A percentile compares a stretch with the other conserved stretches of the same genome.
Evolutionary conservation across 2,113 vertebrate species (phyloP).

Genomic region (Petaurus breviceps): DNA sequence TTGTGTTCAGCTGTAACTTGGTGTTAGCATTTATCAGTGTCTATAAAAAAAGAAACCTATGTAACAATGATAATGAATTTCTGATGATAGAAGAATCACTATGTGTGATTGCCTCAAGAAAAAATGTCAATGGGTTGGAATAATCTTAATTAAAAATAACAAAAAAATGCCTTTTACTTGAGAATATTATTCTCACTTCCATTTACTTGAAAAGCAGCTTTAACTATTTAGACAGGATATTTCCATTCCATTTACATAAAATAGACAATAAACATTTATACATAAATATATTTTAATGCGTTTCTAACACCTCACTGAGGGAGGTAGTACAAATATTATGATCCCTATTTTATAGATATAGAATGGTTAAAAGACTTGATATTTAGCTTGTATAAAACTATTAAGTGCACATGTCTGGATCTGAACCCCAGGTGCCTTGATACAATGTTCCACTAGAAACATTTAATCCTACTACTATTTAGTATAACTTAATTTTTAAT

Average conservation of each 20-base stretch:
- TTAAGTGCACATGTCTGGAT: background rate
- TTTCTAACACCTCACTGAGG: background rate
- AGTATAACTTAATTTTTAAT: constrained; percentile 34
- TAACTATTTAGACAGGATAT: background rate
- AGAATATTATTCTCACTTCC: background rate
- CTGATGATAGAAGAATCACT: constrained; percentile 26
- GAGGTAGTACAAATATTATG: background rate
- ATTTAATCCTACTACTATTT: background rate
- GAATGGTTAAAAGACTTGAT: background rate
- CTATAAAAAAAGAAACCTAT: background rate
- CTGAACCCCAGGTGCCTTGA: background rate
- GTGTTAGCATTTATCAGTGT: background rate
- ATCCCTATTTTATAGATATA: background rate
- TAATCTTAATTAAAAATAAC: constrained; percentile 18
- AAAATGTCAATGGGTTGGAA: constrained; percentile 16
- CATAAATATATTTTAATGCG: background rate
- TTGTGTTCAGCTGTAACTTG: constrained; percentile 9
- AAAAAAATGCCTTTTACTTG: background rate
- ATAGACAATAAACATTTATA: background rate
- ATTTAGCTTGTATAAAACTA: background rate
- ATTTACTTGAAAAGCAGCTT: background rate
- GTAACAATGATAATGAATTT: constrained; percentile 38
- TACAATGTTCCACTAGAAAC: background rate
- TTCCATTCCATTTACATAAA: background rate
- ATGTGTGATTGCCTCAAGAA: background rate